Percentiles rank a stretch among this genome's conserved stretches.
Conservation (phyloP, 2,113 vertebrate genomes). For the Nipponia nippon region DNA sequence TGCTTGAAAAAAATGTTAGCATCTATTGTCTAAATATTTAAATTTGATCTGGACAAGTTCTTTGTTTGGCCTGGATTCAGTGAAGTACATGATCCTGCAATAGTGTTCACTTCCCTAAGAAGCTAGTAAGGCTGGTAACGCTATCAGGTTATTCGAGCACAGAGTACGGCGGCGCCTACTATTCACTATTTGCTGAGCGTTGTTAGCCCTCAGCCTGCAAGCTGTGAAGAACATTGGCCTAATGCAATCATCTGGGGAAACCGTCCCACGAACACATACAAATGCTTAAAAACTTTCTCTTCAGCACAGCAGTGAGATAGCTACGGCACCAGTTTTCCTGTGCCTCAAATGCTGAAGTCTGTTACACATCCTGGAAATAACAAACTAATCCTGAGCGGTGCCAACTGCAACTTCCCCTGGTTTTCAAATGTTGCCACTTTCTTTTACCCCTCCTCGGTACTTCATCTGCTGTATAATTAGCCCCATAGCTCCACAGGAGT, state of each 20-base stretch:
- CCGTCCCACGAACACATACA: not conserved
- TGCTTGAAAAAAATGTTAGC: not conserved
- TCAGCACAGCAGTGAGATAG: not conserved
- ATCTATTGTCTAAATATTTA: not conserved
- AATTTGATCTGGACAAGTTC: not conserved
- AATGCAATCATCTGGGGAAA: not conserved
- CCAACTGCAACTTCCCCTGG: not conserved
- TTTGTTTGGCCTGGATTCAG: not conserved
- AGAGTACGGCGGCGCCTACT: rapidly evolving
- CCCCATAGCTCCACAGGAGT: not conserved
- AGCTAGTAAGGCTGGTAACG: rapidly evolving
- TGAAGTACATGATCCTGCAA: rapidly evolving
- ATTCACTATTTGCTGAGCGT: not conserved
- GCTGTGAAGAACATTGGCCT: not conserved
- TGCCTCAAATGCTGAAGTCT: not conserved
- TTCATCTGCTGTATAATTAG: not conserved
- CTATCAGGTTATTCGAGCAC: rapidly evolving
- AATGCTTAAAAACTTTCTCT: not conserved
- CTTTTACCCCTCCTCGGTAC: not conserved
- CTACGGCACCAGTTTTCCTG: not conserved
- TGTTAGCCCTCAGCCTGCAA: not conserved
- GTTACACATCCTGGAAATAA: not conserved
- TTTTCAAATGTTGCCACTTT: not conserved
- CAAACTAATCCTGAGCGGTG: not conserved
- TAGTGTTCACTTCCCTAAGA: not conserved